Percentiles rank a stretch among this genome's conserved stretches.
These are phyloP conservation scores for Pseudomyrmex pallidus DNA, from an alignment of 1,140 invertebrate species.

Conservation along the genomic window DNA sequence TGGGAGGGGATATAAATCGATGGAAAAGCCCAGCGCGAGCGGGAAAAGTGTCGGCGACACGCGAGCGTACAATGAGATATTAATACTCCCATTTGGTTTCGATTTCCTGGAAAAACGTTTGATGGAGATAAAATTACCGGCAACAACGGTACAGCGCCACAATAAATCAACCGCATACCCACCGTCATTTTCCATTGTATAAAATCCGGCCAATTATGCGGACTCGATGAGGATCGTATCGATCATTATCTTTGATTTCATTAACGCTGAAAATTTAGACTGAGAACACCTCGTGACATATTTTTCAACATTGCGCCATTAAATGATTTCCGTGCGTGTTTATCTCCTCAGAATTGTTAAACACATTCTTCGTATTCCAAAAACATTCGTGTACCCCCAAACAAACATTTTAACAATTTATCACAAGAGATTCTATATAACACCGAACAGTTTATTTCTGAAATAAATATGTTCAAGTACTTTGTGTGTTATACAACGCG, in stretches of 20 bases:
- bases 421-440: not conserved
- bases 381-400: not conserved
- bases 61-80: slow-evolving; percentile 84
- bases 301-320: slow-evolving; percentile 52
- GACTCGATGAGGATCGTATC: slow-evolving; percentile 51
- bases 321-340: slow-evolving; percentile 23
- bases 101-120: slow-evolving; percentile 84
- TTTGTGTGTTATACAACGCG: not conserved
- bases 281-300: slow-evolving; percentile 55
- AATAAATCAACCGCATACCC: slow-evolving; percentile 77
- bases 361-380: slow-evolving; percentile 6
- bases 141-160: slow-evolving; percentile 78
- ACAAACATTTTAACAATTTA: slow-evolving; percentile 12
- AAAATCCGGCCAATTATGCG: slow-evolving; percentile 62
- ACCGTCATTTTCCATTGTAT: slow-evolving; percentile 57
- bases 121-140: slow-evolving; percentile 83
- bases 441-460: not conserved
- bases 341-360: slow-evolving; percentile 19
- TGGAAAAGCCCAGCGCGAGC: slow-evolving; percentile 76
- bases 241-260: slow-evolving; percentile 62
- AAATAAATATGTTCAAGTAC: slow-evolving; percentile 4
- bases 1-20: slow-evolving; percentile 80
- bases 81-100: slow-evolving; percentile 84
- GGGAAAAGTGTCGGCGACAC: slow-evolving; percentile 80
- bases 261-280: slow-evolving; percentile 55